These are phyloP conservation scores for Moxostoma hubbsi DNA, from an alignment of 2,797 vertebrate genomes.

Conservation along the genomic window DNA sequence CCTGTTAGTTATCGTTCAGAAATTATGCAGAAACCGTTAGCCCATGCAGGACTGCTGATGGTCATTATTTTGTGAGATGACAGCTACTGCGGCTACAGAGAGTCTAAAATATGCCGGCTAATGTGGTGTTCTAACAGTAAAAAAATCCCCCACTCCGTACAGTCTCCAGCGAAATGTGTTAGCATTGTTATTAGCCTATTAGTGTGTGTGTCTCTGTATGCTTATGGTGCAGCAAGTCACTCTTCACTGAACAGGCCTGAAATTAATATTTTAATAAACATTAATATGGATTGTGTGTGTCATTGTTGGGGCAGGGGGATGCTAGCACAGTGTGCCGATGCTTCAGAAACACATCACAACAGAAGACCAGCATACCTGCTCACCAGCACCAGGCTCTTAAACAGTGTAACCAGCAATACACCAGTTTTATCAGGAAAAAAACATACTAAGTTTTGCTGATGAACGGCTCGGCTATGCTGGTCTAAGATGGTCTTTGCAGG, in stretches of 20 bases:
- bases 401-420: no score
- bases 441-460: no score
- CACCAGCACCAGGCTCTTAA: no score
- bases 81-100: neutral
- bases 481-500: neutral
- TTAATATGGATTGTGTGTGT: slow-evolving; percentile 13
- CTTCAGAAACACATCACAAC: neutral
- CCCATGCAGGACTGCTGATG: slow-evolving; percentile 7
- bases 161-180: slow-evolving; percentile 4
- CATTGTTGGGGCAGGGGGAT: neutral
- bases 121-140: neutral
- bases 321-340: no score
- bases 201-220: slow-evolving; percentile 28
- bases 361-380: neutral
- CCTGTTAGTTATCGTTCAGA: slow-evolving; percentile 14
- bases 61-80: slow-evolving; percentile 33
- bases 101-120: neutral
- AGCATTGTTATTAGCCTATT: slow-evolving; percentile 18
- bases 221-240: slow-evolving; percentile 21
- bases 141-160: neutral
- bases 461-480: no score
- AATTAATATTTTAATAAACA: slow-evolving; percentile 40
- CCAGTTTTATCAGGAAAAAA: no score
- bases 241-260: slow-evolving; percentile 6
- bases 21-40: neutral